These are phyloP conservation scores for Archips crataeganus DNA, from an alignment of 2,888 invertebrate genomes.

Conservation along the genomic window DNA sequence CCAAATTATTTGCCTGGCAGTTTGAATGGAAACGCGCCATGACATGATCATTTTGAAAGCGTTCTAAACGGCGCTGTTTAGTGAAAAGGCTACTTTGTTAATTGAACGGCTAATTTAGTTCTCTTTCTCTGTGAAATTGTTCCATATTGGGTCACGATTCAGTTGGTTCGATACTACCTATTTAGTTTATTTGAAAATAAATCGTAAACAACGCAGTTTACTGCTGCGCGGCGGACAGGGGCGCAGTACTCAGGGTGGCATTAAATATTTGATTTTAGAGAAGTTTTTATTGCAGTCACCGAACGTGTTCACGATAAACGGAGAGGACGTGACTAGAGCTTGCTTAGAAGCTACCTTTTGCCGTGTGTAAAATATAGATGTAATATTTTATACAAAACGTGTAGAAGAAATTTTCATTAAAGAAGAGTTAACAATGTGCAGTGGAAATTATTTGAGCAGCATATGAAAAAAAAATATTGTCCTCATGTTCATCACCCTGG, in stretches of 20 bases:
- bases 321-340: conserved; percentile 77
- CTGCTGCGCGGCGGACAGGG: conserved; percentile 59
- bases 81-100: too few relatives aligned
- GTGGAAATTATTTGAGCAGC: too few relatives aligned
- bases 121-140: too few relatives aligned
- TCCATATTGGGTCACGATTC: too few relatives aligned
- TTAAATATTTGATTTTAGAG: conserved; percentile 85
- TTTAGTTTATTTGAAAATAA: conserved; percentile 63
- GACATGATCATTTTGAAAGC: too few relatives aligned
- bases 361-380: conserved; percentile 42
- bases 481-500: not conserved
- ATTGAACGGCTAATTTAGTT: too few relatives aligned
- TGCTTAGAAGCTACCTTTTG: conserved; percentile 61
- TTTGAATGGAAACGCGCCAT: too few relatives aligned
- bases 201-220: conserved; percentile 65
- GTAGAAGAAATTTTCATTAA: conserved; percentile 20
- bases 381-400: conserved; percentile 44
- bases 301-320: conserved; percentile 83
- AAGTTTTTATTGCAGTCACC: conserved; percentile 82
- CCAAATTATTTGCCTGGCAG: too few relatives aligned
- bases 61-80: too few relatives aligned
- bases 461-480: not conserved
- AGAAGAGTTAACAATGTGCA: not conserved
- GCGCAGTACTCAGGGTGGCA: conserved; percentile 70
- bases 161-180: conserved; percentile 44